phyloP scores from a whole-genome alignment of 1,140 invertebrate genomes.

The Drosophila mauritiana region DNA sequence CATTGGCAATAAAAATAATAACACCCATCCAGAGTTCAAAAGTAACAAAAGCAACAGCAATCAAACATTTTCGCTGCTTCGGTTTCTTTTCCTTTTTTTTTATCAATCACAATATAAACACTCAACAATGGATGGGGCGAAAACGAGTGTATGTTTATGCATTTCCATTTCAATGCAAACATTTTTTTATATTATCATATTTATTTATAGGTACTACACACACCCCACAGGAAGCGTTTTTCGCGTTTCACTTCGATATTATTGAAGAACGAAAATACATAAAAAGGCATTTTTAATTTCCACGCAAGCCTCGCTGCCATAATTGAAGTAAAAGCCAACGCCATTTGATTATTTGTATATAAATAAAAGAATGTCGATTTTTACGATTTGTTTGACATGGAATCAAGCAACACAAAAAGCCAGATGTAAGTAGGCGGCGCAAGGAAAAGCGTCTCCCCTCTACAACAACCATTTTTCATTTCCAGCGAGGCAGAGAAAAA shows the following conservation, averaged over 20 bases:
- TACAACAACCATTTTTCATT: conserved; percentile 53
- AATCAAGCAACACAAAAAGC: conserved; percentile 18
- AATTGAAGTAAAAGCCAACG: conserved; percentile 74
- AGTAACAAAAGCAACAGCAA: conserved; percentile 52
- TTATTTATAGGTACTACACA: conserved; percentile 62
- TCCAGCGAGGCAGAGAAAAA: conserved; percentile 29
- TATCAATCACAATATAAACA: conserved; percentile 82
- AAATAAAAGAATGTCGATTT: conserved; percentile 56
- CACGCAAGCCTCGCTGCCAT: conserved; percentile 25
- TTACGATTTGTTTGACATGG: conserved; percentile 78
- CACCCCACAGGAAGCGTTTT: conserved; percentile 29
- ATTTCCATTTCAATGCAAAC: conserved; percentile 63
- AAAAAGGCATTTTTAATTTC: conserved; percentile 68
- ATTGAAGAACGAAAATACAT: conserved; percentile 20
- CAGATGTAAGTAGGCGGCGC: conserved; percentile 9
- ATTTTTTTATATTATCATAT: conserved; percentile 74
- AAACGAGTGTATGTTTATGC: conserved; percentile 59
- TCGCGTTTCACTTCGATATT: conserved; percentile 44
- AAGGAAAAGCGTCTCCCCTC: not conserved
- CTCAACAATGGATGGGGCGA: conserved; percentile 39
- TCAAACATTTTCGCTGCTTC: conserved; percentile 45
- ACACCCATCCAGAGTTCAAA: conserved; percentile 35
- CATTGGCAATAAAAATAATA: conserved; percentile 67
- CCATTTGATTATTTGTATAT: conserved; percentile 58
- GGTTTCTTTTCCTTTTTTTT: conserved; percentile 45